Conservation (phyloP, 1,140 invertebrate genomes). For the Aphelenchoides avenae region DNA sequence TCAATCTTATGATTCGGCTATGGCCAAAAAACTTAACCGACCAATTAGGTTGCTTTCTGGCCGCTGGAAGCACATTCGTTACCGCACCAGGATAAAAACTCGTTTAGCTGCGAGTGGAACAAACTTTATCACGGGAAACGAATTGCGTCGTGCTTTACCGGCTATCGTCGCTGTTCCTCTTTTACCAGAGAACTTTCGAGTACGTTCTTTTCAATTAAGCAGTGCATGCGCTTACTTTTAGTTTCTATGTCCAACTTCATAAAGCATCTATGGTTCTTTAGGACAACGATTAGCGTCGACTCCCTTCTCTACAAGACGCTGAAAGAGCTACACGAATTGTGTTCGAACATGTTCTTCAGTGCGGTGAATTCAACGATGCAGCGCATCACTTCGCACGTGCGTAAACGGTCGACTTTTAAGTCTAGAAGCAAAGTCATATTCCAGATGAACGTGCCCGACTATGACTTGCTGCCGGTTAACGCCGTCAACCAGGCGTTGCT, state of each 20-base stretch:
- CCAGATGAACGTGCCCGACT: slow-evolving; percentile 49
- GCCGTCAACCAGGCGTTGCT: slow-evolving; percentile 49
- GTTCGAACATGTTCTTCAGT: slow-evolving; percentile 55
- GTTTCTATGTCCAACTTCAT: slow-evolving; percentile 8
- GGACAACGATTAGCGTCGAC: slow-evolving; percentile 20
- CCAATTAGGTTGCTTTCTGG: too few relatives aligned
- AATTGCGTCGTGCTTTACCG: slow-evolving; percentile 50
- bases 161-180: slow-evolving; percentile 49
- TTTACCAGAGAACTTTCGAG: slow-evolving; percentile 33
- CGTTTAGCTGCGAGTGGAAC: slow-evolving; percentile 48
- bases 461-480: slow-evolving; percentile 52
- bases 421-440: too few relatives aligned
- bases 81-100: too few relatives aligned
- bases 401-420: too few relatives aligned
- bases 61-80: too few relatives aligned
- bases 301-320: slow-evolving; percentile 40
- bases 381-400: slow-evolving; percentile 41
- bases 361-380: slow-evolving; percentile 44
- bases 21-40: too few relatives aligned
- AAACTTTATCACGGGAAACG: slow-evolving; percentile 40
- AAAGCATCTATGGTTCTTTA: slow-evolving; percentile 14
- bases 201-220: slow-evolving; percentile 15
- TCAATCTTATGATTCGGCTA: too few relatives aligned
- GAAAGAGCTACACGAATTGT: slow-evolving; percentile 41
- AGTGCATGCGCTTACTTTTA: slow-evolving; percentile 18